Evolutionary conservation across 2,888 invertebrate species (phyloP), one percentile per base, ranked within the genome.

Genomic region (Ennomos quercinarius): DNA sequence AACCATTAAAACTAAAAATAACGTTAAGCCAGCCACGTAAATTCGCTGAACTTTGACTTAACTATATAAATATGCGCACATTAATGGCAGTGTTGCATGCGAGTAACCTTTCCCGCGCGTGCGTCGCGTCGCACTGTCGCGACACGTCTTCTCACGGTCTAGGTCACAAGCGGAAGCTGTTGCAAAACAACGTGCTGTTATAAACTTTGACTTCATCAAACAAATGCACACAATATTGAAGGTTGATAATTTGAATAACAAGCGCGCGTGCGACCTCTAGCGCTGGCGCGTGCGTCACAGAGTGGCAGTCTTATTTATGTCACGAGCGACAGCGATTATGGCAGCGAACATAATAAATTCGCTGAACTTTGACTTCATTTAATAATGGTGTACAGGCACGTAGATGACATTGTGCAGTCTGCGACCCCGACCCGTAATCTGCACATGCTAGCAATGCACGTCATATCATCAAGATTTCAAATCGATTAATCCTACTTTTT

Each of bases 61-160:
- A 44, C 53, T 58, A 48, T 17, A 45, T 44, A 43, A 34, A 48
- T 37, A 46, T 44, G 51, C 41, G 37, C 58, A 64, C 48, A 54
- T 66, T 67, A 50, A 57, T 61, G 68, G 64, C 68, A 72, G 70
- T 71, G 65, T 40, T 42, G 67, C 65, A 66, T 71, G 74, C 69
- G 72, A 70, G 77, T 68, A 73, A 75, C 73, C 71, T 66, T 57
- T 63, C 49, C 65, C 53, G 62, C 50, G 57, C 51, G 43, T 48
- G 55, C 55, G 41, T 17, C 17, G 17, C 17, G 17, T 27, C 6
- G 3, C 27, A 4, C 6, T 6, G 27, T 27, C 27, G 27, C 27
- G 27, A 27, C 27, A 27, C 6, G 27, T 27, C 27, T 27, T 27
- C 3, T 27, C 27, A 27, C 27, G 27, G 4, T 27, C 27, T 27